Conservation (phyloP, 2,888 invertebrate species). For the Brachyptera putata region DNA sequence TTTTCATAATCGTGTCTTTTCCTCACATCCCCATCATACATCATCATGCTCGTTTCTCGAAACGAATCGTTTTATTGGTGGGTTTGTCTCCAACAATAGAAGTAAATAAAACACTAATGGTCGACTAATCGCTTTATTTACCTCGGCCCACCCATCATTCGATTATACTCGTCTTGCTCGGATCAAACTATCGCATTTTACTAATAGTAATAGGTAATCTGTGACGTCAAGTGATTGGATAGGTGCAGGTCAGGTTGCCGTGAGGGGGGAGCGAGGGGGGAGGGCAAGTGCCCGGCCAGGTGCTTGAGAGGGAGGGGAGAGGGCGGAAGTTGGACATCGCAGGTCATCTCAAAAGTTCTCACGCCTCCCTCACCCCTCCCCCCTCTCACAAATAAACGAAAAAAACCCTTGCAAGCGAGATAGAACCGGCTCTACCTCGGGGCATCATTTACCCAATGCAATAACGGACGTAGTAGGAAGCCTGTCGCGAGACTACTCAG, state of each 20-base stretch:
- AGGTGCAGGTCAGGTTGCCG: constrained; percentile 13
- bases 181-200: background rate
- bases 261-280: constrained; percentile 10
- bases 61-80: too few species aligned
- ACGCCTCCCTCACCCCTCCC: constrained; percentile 27
- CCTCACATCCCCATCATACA: background rate
- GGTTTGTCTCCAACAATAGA: background rate
- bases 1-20: background rate
- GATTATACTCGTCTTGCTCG: background rate
- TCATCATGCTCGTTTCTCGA: background rate
- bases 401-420: background rate
- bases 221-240: background rate
- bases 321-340: constrained; percentile 22
- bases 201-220: too few species aligned
- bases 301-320: constrained; percentile 15
- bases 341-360: constrained; percentile 30
- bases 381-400: too few species aligned
- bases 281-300: constrained; percentile 15
- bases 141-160: background rate
- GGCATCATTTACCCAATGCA: too few species aligned
- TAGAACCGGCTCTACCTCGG: constrained; percentile 3
- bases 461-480: too few species aligned
- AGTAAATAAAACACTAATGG: background rate
- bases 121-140: background rate
- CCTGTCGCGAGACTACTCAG: constrained; percentile 31